Conservation (phyloP, 2,888 invertebrate species). For the Dynastes maya region DNA sequence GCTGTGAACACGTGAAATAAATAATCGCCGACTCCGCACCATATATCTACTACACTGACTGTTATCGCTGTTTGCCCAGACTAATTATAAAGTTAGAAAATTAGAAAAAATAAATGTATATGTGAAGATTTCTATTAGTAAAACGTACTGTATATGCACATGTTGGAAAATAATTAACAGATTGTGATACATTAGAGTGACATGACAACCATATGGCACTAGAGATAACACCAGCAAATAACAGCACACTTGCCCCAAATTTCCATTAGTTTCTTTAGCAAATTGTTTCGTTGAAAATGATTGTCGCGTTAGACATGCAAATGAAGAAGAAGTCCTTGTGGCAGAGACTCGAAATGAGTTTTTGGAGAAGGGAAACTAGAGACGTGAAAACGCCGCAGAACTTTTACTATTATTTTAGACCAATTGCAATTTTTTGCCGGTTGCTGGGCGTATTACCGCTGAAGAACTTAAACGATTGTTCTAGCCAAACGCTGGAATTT, state of each 20-base stretch:
- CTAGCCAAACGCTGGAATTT: slow-evolving; percentile 53
- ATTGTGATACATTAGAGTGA: slow-evolving; percentile 13
- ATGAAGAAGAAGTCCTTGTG: slow-evolving; percentile 15
- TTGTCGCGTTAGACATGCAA: slow-evolving; percentile 14
- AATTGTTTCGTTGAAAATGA: slow-evolving; percentile 1
- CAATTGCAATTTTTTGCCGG: slow-evolving; percentile 57
- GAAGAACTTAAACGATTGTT: slow-evolving; percentile 54
- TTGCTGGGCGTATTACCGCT: slow-evolving; percentile 58
- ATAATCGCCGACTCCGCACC: no score
- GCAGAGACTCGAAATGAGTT: slow-evolving; percentile 17
- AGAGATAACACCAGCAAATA: slow-evolving; percentile 28
- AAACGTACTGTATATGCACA: slow-evolving; percentile 20
- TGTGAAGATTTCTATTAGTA: background rate
- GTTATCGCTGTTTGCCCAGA: no score
- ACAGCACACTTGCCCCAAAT: background rate
- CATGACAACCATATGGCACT: slow-evolving; percentile 25
- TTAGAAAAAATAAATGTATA: background rate
- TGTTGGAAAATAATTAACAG: slow-evolving; percentile 29
- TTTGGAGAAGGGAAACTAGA: background rate
- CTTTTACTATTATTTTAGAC: slow-evolving; percentile 60
- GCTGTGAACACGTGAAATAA: no score
- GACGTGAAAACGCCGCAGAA: slow-evolving; percentile 48
- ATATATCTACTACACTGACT: no score
- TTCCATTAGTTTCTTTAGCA: background rate
- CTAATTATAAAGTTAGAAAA: background rate